phyloP scores from a whole-genome alignment of 2,888 invertebrate species.

The Nemapogon koenigi region DNA sequence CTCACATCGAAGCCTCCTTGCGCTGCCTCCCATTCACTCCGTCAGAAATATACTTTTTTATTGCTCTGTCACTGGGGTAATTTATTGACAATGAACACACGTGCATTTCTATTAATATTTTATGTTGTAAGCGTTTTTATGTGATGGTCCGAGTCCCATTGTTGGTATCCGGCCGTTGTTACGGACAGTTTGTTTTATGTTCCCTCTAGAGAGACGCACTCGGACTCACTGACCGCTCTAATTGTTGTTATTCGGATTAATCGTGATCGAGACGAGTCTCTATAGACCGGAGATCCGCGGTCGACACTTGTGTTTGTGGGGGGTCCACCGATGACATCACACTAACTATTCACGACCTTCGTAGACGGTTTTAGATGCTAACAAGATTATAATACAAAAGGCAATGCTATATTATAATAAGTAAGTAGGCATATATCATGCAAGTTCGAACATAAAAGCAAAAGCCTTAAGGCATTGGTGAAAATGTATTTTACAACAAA shows the following conservation, averaged over 20 bases:
- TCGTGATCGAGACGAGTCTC: constrained; percentile 28
- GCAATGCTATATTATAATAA: too few relatives aligned
- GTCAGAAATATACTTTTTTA: constrained; percentile 61
- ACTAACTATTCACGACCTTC: neutral
- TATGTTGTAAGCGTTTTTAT: constrained; percentile 56
- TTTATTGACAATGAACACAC: constrained; percentile 65
- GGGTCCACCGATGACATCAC: constrained; percentile 15
- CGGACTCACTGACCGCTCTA: constrained; percentile 19
- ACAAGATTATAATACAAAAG: too few relatives aligned
- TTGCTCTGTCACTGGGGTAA: constrained; percentile 61
- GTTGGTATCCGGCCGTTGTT: constrained; percentile 25
- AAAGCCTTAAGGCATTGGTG: too few relatives aligned
- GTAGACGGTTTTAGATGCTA: neutral
- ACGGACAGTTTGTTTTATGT: constrained; percentile 49
- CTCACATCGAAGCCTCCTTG: constrained; percentile 56
- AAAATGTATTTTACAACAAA: too few relatives aligned
- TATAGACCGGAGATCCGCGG: constrained; percentile 15
- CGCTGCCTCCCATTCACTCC: constrained; percentile 59
- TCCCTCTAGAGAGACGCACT: constrained; percentile 28
- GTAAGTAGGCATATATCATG: too few relatives aligned
- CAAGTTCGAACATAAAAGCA: too few relatives aligned
- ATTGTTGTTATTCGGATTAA: constrained; percentile 36
- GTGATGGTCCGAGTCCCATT: constrained; percentile 33
- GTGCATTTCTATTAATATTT: constrained; percentile 66
- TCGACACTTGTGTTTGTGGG: constrained; percentile 19